Evolutionary conservation across 2,797 vertebrate genomes (phyloP), one percentile per base, ranked within the genome.

Genomic region (Eupleurogrammus muticus): DNA sequence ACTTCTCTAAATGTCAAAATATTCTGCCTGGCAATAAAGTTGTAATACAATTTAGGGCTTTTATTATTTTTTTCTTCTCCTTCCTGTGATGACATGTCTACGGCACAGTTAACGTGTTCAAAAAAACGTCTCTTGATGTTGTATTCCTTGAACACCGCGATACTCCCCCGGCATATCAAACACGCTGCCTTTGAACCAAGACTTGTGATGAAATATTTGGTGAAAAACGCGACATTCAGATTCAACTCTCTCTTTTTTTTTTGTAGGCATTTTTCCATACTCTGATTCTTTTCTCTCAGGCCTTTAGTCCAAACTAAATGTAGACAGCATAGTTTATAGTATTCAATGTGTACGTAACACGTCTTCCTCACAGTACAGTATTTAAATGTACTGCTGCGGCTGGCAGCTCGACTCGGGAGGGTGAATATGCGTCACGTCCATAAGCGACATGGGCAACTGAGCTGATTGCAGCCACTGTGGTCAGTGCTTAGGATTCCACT

Each of bases 351-450:
- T 32, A 44, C 51, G 35, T 57, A 58, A 23, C 16, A 20, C 76
- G 53, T 68, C 23, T 42, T 28, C 44, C 36, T 71, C 66, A 70
- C 70, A 55, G 36, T 21, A 70, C 35, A n/a, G 24, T 47, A 46
- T 79, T 52, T 62, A 36, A 70, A 57, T 70, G 19, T 61, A 42
- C 16, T 23, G 24, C 40, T 34, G 34, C 5, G 20, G 21, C 61
- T 58, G 24, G 55, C 28, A 28, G 28, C 28, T 3, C 28, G 28
- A 28, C 28, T 28, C 28, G 3, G 6, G 3, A 6, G 28, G 6
- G 28, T 28, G 28, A 28, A 28, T 28, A 6, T 28, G 28, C 28
- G 28, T 28, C 28, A 28, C 28, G 28, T 28, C 28, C 28, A 28
- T 6, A 28, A 28, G 28, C 28, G 28, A 28, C 28, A 28, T 6